A percentile compares a stretch with the other conserved stretches of the same genome.
Evolutionary conservation across 2,888 invertebrate species (phyloP).

Genomic region (Torymus auratus): DNA sequence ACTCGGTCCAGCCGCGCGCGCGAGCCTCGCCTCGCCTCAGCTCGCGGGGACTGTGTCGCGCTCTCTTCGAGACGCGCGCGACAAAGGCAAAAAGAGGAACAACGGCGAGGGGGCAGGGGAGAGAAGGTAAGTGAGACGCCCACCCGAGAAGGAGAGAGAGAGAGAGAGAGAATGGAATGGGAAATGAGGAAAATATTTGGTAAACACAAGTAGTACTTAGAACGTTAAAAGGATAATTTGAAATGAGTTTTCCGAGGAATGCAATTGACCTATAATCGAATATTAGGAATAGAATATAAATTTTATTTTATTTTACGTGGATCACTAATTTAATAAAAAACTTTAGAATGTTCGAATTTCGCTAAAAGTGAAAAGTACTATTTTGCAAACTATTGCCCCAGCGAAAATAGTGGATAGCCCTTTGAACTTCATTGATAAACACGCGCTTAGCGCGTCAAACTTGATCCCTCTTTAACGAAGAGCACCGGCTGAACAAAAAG

Average conservation of each 20-base stretch:
- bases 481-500: conserved; percentile 41
- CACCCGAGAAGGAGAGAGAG: neutral
- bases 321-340: no score
- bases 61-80: conserved; percentile 22
- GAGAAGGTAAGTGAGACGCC: conserved; percentile 11
- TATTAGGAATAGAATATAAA: no score
- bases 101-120: neutral
- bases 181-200: conserved; percentile 27
- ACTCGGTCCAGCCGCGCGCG: conserved; percentile 62
- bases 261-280: no score
- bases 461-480: conserved; percentile 29
- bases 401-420: neutral
- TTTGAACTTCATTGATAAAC: conserved; percentile 41
- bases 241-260: no score
- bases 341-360: neutral
- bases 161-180: conserved; percentile 54
- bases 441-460: conserved; percentile 12
- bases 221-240: neutral
- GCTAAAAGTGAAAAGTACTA: neutral
- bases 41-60: conserved; percentile 7
- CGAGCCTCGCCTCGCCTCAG: conserved; percentile 23
- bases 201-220: conserved; percentile 42
- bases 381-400: no score
- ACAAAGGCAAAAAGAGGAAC: conserved; percentile 43
- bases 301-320: no score